Percentiles rank a stretch among this genome's conserved stretches.
These are phyloP conservation scores for Mamestra configurata DNA, from an alignment of 1,140 invertebrate species.

Conservation along the genomic window DNA sequence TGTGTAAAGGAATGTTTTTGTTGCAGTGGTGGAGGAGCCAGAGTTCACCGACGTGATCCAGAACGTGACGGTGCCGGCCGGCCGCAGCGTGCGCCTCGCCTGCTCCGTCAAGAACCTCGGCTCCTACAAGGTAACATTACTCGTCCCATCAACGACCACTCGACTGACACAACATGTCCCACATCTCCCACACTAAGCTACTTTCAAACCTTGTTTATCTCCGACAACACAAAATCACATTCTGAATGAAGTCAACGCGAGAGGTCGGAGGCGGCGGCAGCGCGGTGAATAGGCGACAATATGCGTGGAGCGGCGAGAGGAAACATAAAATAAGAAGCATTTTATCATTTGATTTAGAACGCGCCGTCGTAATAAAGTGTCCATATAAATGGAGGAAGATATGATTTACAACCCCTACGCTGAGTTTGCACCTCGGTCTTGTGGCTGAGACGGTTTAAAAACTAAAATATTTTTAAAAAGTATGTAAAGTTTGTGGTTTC, in stretches of 20 bases:
- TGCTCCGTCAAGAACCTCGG: conserved; percentile 97
- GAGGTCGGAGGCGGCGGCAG: conserved; percentile 59
- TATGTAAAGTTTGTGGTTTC: background rate
- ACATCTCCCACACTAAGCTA: conserved; percentile 19
- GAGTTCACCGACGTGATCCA: conserved; percentile 92
- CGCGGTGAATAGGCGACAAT: conserved; percentile 60
- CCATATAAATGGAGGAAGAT: conserved; percentile 83
- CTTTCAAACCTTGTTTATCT: conserved; percentile 27
- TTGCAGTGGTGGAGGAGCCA: conserved; percentile 91
- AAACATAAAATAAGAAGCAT: conserved; percentile 84
- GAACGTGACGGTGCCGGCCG: conserved; percentile 93
- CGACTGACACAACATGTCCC: too few species aligned
- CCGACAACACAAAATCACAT: conserved; percentile 55
- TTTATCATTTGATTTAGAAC: conserved; percentile 87
- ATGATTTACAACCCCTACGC: conserved; percentile 79
- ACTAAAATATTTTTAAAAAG: conserved; percentile 47
- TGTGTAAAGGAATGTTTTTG: conserved; percentile 62
- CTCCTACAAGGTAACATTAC: conserved; percentile 91
- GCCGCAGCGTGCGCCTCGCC: conserved; percentile 95
- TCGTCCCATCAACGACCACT: too few species aligned
- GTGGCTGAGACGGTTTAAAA: conserved; percentile 61
- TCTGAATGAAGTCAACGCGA: conserved; percentile 61
- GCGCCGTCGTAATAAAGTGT: conserved; percentile 84
- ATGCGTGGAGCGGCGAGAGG: conserved; percentile 73
- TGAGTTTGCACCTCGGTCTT: conserved; percentile 75